Base-by-base conservation (phyloP, 2,888 invertebrate genomes). In the Lymantria dispar region DNA sequence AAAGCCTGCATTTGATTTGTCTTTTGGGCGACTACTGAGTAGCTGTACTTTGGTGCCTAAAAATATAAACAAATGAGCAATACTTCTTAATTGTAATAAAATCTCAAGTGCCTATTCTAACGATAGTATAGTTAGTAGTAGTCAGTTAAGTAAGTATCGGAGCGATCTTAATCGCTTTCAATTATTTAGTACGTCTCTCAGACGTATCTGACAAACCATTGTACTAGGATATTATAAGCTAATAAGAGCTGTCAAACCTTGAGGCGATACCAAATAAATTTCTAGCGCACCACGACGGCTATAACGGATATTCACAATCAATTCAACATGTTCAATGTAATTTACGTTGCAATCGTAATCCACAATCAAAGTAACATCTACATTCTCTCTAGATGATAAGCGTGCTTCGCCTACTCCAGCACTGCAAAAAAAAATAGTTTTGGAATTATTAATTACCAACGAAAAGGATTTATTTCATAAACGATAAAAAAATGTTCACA, bases 321-420 rank as follows among this genome's bases (percentile, higher is more conserved):
- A 77, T 85, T 97, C 95, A 1, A 98, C 95, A 78, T 98, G 98
- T 80, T 98, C 98, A 63, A 98, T 80, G 81, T 92, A 96, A 56
- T 93, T 93, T 13, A 97, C 86, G 36, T 70, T 66, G 72, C 96
- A 96, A 30, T 91, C 92, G 44, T 87, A 80, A 36, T 52, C 54
- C 1, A 94, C 93, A 30, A 81, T 53, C 63, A 97, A 93, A 42
- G 65, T 42, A n/a, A 87, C 64, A 22, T 75, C 70, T 1, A 81
- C 59, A 29, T 66, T 68, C 45, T 76, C 75, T 15, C 67, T 64
- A 2, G 86, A 72, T 37, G 66, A 72, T 41, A 87, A 57, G n/a
- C 48, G 56, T 0, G 48, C 47, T 15, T 66, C 56, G 15, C 58
- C 56, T 36, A 53, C 51, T 31, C 36, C 45, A 43, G 22, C 45